Percentiles rank a stretch among this genome's conserved stretches.
phyloP scores from a whole-genome alignment of 2,113 vertebrate species.

The Arizona elegans region DNA sequence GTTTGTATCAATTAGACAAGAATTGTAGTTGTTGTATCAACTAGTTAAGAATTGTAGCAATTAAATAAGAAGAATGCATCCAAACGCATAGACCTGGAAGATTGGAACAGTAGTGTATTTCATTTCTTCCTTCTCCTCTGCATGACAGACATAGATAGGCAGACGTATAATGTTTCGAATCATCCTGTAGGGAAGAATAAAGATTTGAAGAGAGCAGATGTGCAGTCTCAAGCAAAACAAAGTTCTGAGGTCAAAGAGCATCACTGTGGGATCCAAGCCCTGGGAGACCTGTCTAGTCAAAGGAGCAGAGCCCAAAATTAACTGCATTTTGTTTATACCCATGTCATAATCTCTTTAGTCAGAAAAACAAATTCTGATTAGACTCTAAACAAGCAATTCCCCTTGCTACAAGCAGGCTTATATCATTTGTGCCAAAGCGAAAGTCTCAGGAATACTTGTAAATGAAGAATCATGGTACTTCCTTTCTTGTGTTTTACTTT shows the following conservation, averaged over 20 bases:
- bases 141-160: not conserved
- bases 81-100: not conserved
- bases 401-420: conserved; percentile 57
- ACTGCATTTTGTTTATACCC: conserved; percentile 71
- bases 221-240: conserved; percentile 28
- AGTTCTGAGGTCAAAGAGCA: conserved; percentile 18
- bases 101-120: not conserved
- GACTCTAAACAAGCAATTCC: conserved; percentile 69
- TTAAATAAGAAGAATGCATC: not conserved
- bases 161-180: conserved; percentile 8
- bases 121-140: not conserved
- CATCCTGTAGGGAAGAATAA: not conserved
- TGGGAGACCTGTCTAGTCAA: conserved; percentile 69
- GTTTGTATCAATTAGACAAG: not conserved
- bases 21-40: not conserved
- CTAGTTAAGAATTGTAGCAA: not conserved
- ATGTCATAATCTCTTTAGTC: conserved; percentile 72
- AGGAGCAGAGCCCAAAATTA: conserved; percentile 59
- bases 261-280: conserved; percentile 61
- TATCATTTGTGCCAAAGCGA: conserved; percentile 20
- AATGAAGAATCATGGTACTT: conserved; percentile 11
- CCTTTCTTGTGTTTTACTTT: not conserved
- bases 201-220: conserved; percentile 15
- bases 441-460: conserved; percentile 1
- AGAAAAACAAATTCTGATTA: conserved; percentile 74